Evolutionary conservation across 1,140 invertebrate species (phyloP).

Genomic region (Physella acuta): DNA sequence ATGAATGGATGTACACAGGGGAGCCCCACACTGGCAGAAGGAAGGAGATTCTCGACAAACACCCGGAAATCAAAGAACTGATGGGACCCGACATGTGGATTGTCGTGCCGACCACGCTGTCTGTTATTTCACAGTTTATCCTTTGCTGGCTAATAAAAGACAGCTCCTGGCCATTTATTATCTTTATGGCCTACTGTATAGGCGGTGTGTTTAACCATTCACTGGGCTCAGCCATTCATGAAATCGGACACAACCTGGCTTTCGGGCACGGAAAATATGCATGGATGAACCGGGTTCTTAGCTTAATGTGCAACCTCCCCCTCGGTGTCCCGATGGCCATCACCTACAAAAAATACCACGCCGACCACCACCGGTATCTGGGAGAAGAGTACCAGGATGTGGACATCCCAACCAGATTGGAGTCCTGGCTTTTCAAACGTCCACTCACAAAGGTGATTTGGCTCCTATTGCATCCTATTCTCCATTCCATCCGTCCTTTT

Average conservation of each 20-base stretch:
- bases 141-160: conserved; percentile 49
- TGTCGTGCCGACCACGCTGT: conserved; percentile 40
- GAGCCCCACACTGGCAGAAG: conserved; percentile 53
- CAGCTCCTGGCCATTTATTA: conserved; percentile 44
- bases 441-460: conserved; percentile 55
- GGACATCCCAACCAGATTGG: conserved; percentile 55
- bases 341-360: conserved; percentile 60
- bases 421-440: conserved; percentile 51
- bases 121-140: conserved; percentile 46
- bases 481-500: conserved; percentile 53
- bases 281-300: conserved; percentile 51
- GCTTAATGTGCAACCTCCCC: conserved; percentile 58
- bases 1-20: conserved; percentile 51
- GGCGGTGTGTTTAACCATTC: conserved; percentile 59
- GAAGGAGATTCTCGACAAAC: conserved; percentile 53
- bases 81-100: conserved; percentile 57
- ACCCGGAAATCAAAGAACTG: conserved; percentile 59
- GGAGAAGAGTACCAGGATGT: conserved; percentile 56
- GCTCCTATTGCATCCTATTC: conserved; percentile 52
- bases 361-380: conserved; percentile 57
- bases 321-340: conserved; percentile 57
- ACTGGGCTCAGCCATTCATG: conserved; percentile 56
- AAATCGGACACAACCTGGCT: conserved; percentile 60
- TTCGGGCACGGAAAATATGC: conserved; percentile 53
- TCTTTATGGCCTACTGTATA: conserved; percentile 51